Percentiles rank a stretch among this genome's conserved stretches.
Evolutionary conservation across 2,113 vertebrate genomes (phyloP).

Genomic region (Sebastes fasciatus): DNA sequence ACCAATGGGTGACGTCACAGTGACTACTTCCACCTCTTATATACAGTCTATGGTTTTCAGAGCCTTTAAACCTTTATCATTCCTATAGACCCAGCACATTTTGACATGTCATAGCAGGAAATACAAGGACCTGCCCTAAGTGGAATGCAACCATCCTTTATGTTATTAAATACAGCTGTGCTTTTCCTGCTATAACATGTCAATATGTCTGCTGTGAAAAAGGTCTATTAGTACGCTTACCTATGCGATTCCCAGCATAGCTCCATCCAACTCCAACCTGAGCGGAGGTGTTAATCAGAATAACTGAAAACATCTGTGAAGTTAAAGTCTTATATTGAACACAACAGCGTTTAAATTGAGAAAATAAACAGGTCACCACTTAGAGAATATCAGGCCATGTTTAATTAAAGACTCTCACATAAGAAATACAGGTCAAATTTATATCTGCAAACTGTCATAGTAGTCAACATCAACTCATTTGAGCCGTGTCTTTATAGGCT

Average conservation of each 20-base stretch:
- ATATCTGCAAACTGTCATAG: slow-evolving; percentile 66
- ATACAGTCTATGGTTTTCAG: too few relatives aligned
- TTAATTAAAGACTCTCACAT: slow-evolving; percentile 73
- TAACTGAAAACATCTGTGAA: not conserved
- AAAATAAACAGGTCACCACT: slow-evolving; percentile 25
- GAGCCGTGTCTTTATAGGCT: slow-evolving; percentile 53
- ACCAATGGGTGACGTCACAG: too few relatives aligned
- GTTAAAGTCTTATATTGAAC: not conserved
- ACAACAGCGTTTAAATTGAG: not conserved
- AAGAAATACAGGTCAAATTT: slow-evolving; percentile 70
- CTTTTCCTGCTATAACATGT: not conserved
- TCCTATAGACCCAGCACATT: not conserved
- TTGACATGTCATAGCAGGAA: not conserved
- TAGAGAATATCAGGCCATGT: slow-evolving; percentile 67
- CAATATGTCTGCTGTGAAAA: not conserved
- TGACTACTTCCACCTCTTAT: too few relatives aligned
- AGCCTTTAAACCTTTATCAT: too few relatives aligned
- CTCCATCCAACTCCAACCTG: not conserved
- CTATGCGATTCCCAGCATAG: not conserved
- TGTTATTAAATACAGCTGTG: not conserved
- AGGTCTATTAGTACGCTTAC: not conserved
- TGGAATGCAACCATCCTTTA: not conserved
- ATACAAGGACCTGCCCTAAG: not conserved
- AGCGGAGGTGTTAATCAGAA: not conserved
- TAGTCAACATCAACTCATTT: slow-evolving; percentile 60